Evolutionary conservation across 1,140 invertebrate genomes (phyloP).

Genomic region (Drosophila funebris): DNA sequence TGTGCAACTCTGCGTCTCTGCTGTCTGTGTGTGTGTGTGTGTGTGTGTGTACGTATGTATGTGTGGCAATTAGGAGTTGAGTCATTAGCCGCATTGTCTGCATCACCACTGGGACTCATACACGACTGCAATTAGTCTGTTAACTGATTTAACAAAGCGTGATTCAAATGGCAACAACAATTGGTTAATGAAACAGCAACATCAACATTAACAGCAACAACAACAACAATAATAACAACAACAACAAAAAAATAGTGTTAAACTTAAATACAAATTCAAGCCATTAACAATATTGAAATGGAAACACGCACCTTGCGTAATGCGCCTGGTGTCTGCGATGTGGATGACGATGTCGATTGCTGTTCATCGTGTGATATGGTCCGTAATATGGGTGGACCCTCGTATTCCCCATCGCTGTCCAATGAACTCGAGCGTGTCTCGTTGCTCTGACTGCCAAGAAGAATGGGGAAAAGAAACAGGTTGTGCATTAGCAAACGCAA

Average conservation of each 20-base stretch:
- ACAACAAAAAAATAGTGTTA: neutral
- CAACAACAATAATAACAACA: too few species aligned
- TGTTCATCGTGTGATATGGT: conserved; percentile 80
- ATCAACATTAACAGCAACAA: too few species aligned
- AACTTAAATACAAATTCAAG: neutral
- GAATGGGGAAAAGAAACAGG: neutral
- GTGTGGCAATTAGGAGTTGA: neutral
- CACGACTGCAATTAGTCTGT: conserved; percentile 1
- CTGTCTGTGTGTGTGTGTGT: neutral
- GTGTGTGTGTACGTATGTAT: neutral
- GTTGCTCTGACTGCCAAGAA: conserved; percentile 75
- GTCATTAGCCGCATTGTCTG: neutral
- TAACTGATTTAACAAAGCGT: neutral
- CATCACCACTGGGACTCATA: neutral
- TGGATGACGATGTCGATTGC: conserved; percentile 37
- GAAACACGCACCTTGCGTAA: conserved; percentile 71
- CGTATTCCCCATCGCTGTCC: conserved; percentile 84
- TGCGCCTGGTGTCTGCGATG: conserved; percentile 75
- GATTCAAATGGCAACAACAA: neutral
- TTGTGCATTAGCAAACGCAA: neutral
- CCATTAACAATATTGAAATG: neutral
- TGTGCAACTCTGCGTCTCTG: too few species aligned
- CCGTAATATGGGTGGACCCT: conserved; percentile 74
- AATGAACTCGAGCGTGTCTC: conserved; percentile 84
- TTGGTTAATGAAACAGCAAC: too few species aligned